Percentiles rank a stretch among this genome's conserved stretches.
Conservation (phyloP, 2,797 vertebrate genomes). For the Notamacropus eugenii region DNA sequence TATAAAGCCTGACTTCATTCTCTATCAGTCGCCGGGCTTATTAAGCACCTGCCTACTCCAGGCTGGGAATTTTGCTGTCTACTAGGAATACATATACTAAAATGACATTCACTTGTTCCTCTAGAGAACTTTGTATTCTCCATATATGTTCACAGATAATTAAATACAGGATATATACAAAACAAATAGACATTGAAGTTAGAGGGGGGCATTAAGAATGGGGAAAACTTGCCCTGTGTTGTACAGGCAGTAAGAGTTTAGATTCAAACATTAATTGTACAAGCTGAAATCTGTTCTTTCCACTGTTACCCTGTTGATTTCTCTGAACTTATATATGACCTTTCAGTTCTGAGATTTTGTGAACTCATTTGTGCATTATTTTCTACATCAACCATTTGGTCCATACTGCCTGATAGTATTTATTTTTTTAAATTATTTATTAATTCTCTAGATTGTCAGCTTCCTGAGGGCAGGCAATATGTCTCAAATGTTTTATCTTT, state of each 20-base stretch:
- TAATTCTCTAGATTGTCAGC: background rate
- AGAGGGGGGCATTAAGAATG: background rate
- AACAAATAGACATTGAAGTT: background rate
- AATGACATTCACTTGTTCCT: background rate
- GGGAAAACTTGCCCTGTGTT: background rate
- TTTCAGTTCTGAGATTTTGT: background rate
- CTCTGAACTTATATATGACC: background rate
- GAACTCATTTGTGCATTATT: background rate
- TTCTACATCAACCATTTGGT: slow-evolving; percentile 3
- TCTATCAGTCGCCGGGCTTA: background rate
- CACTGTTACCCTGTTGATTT: background rate
- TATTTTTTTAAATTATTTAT: background rate
- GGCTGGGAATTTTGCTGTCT: background rate
- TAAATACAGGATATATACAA: background rate
- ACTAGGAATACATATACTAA: background rate
- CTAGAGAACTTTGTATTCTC: background rate
- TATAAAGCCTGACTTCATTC: background rate
- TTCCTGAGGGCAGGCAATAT: background rate
- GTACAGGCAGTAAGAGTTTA: background rate
- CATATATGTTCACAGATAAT: background rate
- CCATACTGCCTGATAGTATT: background rate
- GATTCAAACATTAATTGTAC: background rate
- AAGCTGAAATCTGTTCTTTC: background rate
- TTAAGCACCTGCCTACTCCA: background rate
- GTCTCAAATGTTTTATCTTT: background rate